Conservation (phyloP, 2,113 vertebrate genomes). For the Xiphias gladius region DNA sequence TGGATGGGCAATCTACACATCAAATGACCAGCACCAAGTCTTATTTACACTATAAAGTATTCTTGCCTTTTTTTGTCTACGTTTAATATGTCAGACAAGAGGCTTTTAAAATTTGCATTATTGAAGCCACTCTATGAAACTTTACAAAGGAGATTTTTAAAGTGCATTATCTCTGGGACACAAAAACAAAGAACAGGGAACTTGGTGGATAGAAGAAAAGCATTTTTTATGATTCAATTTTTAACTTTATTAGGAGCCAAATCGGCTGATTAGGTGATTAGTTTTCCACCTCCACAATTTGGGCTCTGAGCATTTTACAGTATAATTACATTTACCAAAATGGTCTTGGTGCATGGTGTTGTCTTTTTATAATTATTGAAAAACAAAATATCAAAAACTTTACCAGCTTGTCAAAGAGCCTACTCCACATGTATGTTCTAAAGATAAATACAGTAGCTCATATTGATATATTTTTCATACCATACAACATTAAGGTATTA, state of each 20-base stretch:
- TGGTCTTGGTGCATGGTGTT: not conserved
- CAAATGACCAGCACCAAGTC: constrained; percentile 58
- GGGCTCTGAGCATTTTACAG: not conserved
- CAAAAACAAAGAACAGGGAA: not conserved
- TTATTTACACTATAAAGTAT: constrained; percentile 71
- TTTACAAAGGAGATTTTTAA: constrained; percentile 13
- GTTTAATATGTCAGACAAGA: constrained; percentile 23
- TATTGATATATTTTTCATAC: not conserved
- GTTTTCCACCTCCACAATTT: not conserved
- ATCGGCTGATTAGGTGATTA: not conserved
- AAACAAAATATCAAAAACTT: too few relatives aligned
- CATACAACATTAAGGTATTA: too few relatives aligned
- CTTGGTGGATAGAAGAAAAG: not conserved
- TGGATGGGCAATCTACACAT: constrained; percentile 60
- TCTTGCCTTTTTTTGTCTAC: constrained; percentile 12
- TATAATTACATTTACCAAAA: not conserved
- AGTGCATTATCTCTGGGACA: not conserved
- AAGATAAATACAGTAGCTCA: not conserved
- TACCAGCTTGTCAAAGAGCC: not conserved
- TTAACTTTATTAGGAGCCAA: not conserved
- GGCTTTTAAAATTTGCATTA: constrained; percentile 18
- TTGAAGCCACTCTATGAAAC: not conserved
- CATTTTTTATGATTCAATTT: not conserved
- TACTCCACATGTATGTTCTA: not conserved
- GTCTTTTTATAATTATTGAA: not conserved